phyloP scores from a whole-genome alignment of 1,140 invertebrate genomes.

The Brachionus koreanus region DNA sequence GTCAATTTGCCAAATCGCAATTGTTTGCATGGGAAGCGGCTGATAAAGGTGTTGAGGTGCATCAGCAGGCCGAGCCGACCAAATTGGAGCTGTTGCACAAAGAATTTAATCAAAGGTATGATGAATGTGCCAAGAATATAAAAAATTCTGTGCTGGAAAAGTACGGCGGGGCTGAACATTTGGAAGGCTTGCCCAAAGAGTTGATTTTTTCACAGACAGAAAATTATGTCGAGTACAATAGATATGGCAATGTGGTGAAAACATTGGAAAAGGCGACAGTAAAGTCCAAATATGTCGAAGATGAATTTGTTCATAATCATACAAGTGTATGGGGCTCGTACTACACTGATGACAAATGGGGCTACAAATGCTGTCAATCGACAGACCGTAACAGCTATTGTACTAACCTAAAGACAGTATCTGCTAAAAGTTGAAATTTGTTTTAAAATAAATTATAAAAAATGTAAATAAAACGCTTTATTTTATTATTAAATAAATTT shows the following conservation, averaged over 20 bases:
- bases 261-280: slow-evolving; percentile 81
- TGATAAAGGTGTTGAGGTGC: slow-evolving; percentile 82
- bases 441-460: background rate
- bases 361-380: slow-evolving; percentile 80
- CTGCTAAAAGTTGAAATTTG: background rate
- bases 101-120: slow-evolving; percentile 83
- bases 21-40: slow-evolving; percentile 97
- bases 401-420: background rate
- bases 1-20: slow-evolving; percentile 81
- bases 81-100: slow-evolving; percentile 85
- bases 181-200: slow-evolving; percentile 70
- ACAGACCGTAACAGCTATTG: slow-evolving; percentile 15
- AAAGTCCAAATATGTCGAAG: slow-evolving; percentile 88
- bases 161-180: slow-evolving; percentile 87
- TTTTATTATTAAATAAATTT: background rate
- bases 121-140: slow-evolving; percentile 72
- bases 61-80: slow-evolving; percentile 92
- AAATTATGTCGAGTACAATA: slow-evolving; percentile 89
- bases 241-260: slow-evolving; percentile 78
- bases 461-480: background rate
- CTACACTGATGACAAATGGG: slow-evolving; percentile 87
- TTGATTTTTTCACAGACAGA: slow-evolving; percentile 60
- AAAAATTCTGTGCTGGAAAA: slow-evolving; percentile 74
- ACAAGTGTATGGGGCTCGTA: slow-evolving; percentile 89
- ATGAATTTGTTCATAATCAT: slow-evolving; percentile 85